A percentile compares a stretch with the other conserved stretches of the same genome.
phyloP scores from a whole-genome alignment of 2,797 vertebrate genomes.

The Acrossocheilus wenchowensis region DNA sequence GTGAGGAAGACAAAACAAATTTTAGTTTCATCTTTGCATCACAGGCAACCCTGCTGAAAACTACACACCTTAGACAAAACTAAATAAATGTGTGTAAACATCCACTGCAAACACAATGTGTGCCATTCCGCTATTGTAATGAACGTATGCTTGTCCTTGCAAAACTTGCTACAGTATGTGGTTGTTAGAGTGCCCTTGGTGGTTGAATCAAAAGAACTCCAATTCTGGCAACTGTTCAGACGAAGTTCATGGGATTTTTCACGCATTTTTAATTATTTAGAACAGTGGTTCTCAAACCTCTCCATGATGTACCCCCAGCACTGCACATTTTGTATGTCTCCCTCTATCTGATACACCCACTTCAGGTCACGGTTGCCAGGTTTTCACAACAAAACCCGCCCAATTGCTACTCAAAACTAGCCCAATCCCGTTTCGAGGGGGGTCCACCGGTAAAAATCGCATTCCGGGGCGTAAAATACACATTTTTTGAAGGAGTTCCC shows the following conservation, averaged over 20 bases:
- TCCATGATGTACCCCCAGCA: too few species aligned
- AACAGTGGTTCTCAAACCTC: background rate
- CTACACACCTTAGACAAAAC: background rate
- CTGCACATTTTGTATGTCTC: too few species aligned
- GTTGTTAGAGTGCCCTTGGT: background rate
- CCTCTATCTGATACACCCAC: too few species aligned
- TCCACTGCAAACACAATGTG: background rate
- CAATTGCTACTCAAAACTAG: too few species aligned
- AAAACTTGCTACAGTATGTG: background rate
- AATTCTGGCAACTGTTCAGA: background rate
- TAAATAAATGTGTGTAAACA: background rate
- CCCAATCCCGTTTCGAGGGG: too few species aligned
- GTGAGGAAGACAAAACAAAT: background rate
- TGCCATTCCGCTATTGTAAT: background rate
- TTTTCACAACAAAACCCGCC: too few species aligned
- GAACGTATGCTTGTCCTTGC: background rate
- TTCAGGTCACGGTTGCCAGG: too few species aligned
- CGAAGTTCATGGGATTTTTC: background rate
- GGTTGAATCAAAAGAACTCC: background rate
- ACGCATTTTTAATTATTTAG: background rate
- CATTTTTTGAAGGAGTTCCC: too few species aligned
- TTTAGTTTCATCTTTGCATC: slow-evolving; percentile 3
- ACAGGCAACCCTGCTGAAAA: slow-evolving; percentile 8
- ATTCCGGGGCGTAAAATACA: too few species aligned
- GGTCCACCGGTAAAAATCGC: too few species aligned